Evolutionary conservation across 2,113 vertebrate genomes (phyloP), one percentile per base, ranked within the genome.

Genomic region (Dromaius novaehollandiae): DNA sequence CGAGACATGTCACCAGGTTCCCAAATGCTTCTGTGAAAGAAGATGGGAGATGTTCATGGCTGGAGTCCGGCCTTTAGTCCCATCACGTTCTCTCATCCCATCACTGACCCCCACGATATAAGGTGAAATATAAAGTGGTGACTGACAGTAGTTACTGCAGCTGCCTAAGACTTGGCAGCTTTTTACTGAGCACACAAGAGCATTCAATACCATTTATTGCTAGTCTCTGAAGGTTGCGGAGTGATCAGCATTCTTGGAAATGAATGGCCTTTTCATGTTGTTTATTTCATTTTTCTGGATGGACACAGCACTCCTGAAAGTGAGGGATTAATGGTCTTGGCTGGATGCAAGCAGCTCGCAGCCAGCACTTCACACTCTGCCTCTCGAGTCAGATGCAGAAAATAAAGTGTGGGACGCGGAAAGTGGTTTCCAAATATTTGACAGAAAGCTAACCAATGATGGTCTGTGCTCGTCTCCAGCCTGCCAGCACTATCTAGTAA

Each of bases 391-490:
- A 80, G 78, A 26, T 34, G 4, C 53, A 26, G 75, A 77, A 77
- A 84, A 74, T 36, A 32, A 63, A 87, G 75, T 20, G 5, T 87
- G 92, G 71, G 85, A 66, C 89, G 66, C 13, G 1, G 86, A 22
- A 77, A 66, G 79, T 51, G 85, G 34, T 91, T 88, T 95, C 94
- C 94, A 94, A 96, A 94, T 95, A 95, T 94, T 97, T 96, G 89
- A 64, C 82, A 68, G 84, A 66, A 80, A 50, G 2, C 75, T 86
- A 66, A 32, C 48, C 42, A 32, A 79, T 19, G 66, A 65, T n/a
- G 40, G 21, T 25, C 24, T 1, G 46, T 13, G 68, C 76, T 68
- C 46, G 17, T 82, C 85, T 64, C 68, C 12, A n/a, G 87, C 66
- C 87, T 94, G 75, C 85, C 85, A 78, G 79, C 68, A 78, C 7